A percentile compares a stretch with the other conserved stretches of the same genome.
phyloP scores from a whole-genome alignment of 1,140 invertebrate species.

The Sinella curviseta region DNA sequence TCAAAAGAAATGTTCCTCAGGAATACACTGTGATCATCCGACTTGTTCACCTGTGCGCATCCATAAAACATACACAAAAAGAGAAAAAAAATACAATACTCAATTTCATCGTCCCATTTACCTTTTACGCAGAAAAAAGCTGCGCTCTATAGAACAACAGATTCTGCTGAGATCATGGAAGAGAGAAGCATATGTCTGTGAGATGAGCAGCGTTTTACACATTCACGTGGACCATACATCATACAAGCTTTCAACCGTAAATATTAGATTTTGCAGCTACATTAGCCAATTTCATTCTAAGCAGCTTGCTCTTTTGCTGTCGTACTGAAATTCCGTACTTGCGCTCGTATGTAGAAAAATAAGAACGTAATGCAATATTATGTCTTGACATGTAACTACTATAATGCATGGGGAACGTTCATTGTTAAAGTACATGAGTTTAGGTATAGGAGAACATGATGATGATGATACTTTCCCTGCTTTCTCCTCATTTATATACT shows the following conservation, averaged over 20 bases:
- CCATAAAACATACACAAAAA: neutral
- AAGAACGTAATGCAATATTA: too few relatives aligned
- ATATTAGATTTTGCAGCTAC: slow-evolving; percentile 15
- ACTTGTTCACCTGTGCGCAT: slow-evolving; percentile 32
- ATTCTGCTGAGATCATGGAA: neutral
- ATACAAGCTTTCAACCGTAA: slow-evolving; percentile 3
- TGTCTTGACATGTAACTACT: too few relatives aligned
- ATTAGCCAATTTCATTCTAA: neutral
- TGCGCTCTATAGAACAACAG: neutral
- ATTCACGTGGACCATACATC: neutral
- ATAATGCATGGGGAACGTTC: too few relatives aligned
- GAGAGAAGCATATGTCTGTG: neutral
- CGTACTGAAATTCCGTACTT: too few relatives aligned
- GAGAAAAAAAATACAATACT: neutral
- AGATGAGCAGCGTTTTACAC: neutral
- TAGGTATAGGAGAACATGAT: too few relatives aligned
- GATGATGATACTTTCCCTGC: too few relatives aligned
- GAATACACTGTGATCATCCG: slow-evolving; percentile 44
- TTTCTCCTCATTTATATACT: too few relatives aligned
- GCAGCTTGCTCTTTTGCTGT: neutral
- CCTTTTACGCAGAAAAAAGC: neutral
- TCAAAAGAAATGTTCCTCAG: slow-evolving; percentile 40
- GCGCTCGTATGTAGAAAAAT: too few relatives aligned
- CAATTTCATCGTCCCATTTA: slow-evolving; percentile 1
- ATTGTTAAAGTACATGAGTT: too few relatives aligned